A percentile compares a stretch with the other conserved stretches of the same genome.
Evolutionary conservation across 2,113 vertebrate genomes (phyloP).

Genomic region (Xenopus borealis): DNA sequence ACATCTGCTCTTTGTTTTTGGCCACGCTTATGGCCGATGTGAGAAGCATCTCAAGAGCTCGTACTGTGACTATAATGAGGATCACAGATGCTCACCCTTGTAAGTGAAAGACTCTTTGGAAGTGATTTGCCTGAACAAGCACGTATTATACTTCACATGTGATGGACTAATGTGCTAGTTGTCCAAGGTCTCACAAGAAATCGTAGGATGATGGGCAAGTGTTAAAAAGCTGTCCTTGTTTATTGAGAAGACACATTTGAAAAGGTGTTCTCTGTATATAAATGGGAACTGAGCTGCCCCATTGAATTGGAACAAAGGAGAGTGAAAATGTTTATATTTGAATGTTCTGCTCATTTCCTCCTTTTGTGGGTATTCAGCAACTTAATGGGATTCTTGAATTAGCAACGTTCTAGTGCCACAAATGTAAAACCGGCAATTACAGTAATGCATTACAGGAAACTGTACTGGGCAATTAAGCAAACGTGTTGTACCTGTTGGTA

Average conservation of each 20-base stretch:
- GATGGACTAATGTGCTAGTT: slow-evolving; percentile 6
- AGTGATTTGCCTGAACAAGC: slow-evolving; percentile 27
- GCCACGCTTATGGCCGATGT: slow-evolving; percentile 31
- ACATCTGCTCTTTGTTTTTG: slow-evolving; percentile 44
- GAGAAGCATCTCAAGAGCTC: slow-evolving; percentile 43
- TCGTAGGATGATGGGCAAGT: too few relatives aligned
- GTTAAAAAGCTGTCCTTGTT: too few relatives aligned
- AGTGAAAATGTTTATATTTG: too few relatives aligned
- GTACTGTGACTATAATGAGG: slow-evolving; percentile 33
- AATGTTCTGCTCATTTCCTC: not conserved
- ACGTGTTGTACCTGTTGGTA: not conserved
- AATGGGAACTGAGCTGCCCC: too few relatives aligned
- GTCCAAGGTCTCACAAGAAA: not conserved
- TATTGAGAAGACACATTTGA: too few relatives aligned
- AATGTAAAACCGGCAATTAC: not conserved
- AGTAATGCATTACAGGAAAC: not conserved
- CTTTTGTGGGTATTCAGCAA: not conserved
- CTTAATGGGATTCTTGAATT: not conserved
- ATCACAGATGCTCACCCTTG: slow-evolving; percentile 51
- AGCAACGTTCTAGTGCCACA: not conserved
- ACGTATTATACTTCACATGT: slow-evolving; percentile 26
- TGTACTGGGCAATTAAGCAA: not conserved
- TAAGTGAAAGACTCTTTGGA: slow-evolving; percentile 44
- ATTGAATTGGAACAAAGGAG: too few relatives aligned
- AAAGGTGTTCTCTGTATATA: too few relatives aligned